A percentile compares a stretch with the other conserved stretches of the same genome.
phyloP scores from a whole-genome alignment of 2,113 vertebrate species.

The Anolis carolinensis region DNA sequence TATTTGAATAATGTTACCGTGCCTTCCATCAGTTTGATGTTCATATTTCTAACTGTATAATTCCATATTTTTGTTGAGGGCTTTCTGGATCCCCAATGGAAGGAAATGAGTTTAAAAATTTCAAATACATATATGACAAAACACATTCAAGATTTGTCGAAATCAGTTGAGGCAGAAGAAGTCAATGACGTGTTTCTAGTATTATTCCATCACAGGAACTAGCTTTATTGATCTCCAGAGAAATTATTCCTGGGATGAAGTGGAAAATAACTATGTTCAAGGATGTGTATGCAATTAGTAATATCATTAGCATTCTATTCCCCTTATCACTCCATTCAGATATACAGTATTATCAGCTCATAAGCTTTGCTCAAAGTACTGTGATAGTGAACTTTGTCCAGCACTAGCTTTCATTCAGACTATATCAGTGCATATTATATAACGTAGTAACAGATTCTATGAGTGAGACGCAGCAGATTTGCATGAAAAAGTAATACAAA shows the following conservation, averaged over 20 bases:
- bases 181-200: neutral
- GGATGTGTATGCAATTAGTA: neutral
- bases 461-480: neutral
- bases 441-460: neutral
- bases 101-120: too few species aligned
- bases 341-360: neutral
- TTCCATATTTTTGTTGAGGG: too few species aligned
- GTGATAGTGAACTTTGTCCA: neutral
- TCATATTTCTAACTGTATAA: too few species aligned
- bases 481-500: too few species aligned
- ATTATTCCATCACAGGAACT: neutral
- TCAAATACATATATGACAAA: too few species aligned
- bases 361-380: neutral
- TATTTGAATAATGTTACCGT: too few species aligned
- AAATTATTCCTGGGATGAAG: neutral
- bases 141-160: too few species aligned
- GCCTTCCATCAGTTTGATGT: too few species aligned
- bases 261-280: neutral
- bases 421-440: neutral
- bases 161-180: neutral
- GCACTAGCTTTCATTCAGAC: neutral
- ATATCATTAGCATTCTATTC: neutral
- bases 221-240: neutral
- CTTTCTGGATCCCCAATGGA: too few species aligned
- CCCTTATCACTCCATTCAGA: neutral